These are phyloP conservation scores for Percina caprodes DNA, from an alignment of 2,113 vertebrate genomes.

Conservation along the genomic window DNA sequence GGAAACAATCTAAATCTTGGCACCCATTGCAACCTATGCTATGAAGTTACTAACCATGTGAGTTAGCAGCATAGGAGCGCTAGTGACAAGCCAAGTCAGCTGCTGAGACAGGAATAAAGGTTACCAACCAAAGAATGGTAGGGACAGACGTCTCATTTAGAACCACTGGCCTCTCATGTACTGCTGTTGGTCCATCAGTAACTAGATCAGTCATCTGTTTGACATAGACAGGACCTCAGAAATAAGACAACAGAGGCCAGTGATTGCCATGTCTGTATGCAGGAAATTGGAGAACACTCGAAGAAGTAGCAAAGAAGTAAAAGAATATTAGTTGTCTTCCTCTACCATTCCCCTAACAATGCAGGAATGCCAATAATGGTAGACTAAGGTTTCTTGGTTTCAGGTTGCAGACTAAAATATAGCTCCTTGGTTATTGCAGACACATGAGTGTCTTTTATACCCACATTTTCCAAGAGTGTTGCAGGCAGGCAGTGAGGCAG, in stretches of 20 bases:
- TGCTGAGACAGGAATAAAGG: neutral
- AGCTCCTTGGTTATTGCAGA: constrained; percentile 38
- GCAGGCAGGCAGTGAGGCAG: constrained; percentile 27
- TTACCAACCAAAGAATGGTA: neutral
- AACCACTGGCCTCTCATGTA: neutral
- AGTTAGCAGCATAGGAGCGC: neutral
- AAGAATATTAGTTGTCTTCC: neutral
- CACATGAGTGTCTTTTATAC: constrained; percentile 52
- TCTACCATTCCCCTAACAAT: neutral
- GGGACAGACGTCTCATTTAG: neutral
- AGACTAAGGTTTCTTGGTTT: neutral
- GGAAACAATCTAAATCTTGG: neutral
- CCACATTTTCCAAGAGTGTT: constrained; percentile 15
- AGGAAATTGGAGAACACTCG: neutral
- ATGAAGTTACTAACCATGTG: neutral
- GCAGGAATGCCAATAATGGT: neutral
- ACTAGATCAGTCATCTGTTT: neutral
- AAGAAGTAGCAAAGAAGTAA: neutral
- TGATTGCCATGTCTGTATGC: neutral
- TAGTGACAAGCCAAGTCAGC: neutral
- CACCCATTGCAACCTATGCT: neutral
- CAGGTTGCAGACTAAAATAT: neutral
- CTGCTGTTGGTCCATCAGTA: neutral
- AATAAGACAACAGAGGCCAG: neutral
- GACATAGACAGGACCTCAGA: too few relatives aligned